Evolutionary conservation across 2,113 vertebrate species (phyloP), one percentile per base, ranked within the genome.

Genomic region (Crotalus tigris): DNA sequence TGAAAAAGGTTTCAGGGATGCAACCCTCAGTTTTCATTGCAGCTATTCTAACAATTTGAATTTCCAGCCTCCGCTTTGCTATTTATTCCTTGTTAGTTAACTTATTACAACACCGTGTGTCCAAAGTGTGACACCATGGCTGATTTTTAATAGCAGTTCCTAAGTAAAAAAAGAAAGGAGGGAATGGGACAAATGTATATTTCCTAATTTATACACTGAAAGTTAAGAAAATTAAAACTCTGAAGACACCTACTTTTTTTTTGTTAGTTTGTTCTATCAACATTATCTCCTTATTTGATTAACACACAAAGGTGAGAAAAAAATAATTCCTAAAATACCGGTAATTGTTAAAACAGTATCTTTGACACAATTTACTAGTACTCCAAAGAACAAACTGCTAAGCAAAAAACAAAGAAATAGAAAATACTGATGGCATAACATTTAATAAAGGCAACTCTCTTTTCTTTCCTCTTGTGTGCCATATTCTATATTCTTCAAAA

Each of bases 281-380:
- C 95, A 94, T 64, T 75, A 93, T 69, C 87, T 92, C 19, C 92
- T 94, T 92, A 92, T 94, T 85, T 96, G 95, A 95, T 94, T 96
- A 96, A 95, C 75, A 96, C 55, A 92, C 39, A 0, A 51, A 93
- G 64, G 92, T 94, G 85, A 92, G 69, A 61, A 93, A 96, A 95
- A 96, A 96, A 95, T 94, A 12, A 94, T 92, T 87, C 92, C 92
- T 93, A 75, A 97, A 95, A 95, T 39, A 39, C 39, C 39, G 39
- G 39, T 94, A 11, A 86, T 29, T 17, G 12, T 49, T 92, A 86
- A 91, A 90, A 90, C 94, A 44, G 81, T 2, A 85, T 92, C 8
- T 95, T 97, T 96, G 93, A 93, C 86, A 92, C 1, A 91, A 91
- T 85, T 21, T 94, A 81, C 55, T 92, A 2, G 92, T 85, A 88